These are phyloP conservation scores for Tragelaphus imberbis DNA, from an alignment of 2,113 vertebrate species.

Conservation along the genomic window DNA sequence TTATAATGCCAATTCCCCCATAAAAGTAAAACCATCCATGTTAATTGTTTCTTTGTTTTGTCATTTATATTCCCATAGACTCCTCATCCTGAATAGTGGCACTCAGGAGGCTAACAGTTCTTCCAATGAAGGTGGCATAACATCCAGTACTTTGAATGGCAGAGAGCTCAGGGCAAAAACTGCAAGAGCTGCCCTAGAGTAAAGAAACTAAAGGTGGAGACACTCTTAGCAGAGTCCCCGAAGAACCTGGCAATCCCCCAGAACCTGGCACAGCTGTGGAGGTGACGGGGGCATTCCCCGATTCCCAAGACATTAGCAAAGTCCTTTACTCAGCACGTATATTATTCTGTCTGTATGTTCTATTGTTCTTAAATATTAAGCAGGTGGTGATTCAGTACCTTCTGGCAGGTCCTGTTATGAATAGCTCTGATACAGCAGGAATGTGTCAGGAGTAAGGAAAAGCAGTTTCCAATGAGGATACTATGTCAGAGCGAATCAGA, in stretches of 20 bases:
- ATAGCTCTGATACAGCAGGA: neutral
- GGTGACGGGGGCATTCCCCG: neutral
- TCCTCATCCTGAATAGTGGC: neutral
- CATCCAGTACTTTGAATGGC: neutral
- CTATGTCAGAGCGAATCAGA: neutral
- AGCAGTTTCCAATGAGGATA: neutral
- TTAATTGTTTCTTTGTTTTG: neutral
- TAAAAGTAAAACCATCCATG: neutral
- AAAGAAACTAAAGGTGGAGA: neutral
- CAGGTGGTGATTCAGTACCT: constrained; percentile 15
- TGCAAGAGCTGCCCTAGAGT: neutral
- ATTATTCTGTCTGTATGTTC: neutral
- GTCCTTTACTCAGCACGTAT: neutral
- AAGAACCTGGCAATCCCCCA: neutral
- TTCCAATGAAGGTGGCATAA: neutral
- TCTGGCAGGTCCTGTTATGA: constrained; percentile 2
- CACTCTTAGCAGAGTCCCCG: neutral
- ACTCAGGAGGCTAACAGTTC: neutral
- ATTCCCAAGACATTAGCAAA: neutral
- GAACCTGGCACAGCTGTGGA: neutral
- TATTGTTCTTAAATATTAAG: neutral
- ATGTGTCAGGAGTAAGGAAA: neutral
- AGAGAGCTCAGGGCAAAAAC: neutral
- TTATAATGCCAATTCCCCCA: neutral
- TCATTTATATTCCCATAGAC: neutral